Conservation (phyloP, 2,797 vertebrate genomes). For the Borostomias antarcticus region DNA sequence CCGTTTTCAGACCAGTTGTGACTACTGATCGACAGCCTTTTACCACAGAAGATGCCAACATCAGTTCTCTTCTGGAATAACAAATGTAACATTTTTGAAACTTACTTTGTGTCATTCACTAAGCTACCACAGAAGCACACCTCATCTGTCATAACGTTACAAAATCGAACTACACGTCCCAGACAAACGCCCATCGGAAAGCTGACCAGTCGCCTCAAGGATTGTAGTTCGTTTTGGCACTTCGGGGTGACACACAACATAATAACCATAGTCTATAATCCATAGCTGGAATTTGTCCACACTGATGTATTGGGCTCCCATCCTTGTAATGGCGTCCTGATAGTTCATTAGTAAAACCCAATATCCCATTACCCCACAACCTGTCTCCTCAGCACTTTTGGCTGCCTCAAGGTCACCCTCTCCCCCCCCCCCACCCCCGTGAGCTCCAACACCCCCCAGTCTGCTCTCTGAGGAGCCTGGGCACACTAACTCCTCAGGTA, state of each 20-base stretch:
- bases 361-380: constrained; percentile 18
- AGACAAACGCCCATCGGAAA: background rate
- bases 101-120: no score
- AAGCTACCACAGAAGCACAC: no score
- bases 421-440: background rate
- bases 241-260: constrained; percentile 4
- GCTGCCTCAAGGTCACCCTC: constrained; percentile 18
- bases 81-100: no score
- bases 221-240: background rate
- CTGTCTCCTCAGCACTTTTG: constrained; percentile 19
- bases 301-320: constrained; percentile 2
- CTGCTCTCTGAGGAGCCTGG: background rate
- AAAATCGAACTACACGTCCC: no score
- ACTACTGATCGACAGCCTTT: no score
- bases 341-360: constrained; percentile 15
- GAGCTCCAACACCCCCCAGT: background rate
- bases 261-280: constrained; percentile 13
- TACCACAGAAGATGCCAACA: no score
- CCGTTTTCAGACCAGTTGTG: no score
- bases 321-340: constrained; percentile 10
- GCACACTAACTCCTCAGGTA: no score
- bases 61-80: no score
- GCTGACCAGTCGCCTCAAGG: background rate
- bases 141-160: no score
- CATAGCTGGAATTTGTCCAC: constrained; percentile 11